phyloP scores from a whole-genome alignment of 2,113 vertebrate genomes.

The Tichodroma muraria region DNA sequence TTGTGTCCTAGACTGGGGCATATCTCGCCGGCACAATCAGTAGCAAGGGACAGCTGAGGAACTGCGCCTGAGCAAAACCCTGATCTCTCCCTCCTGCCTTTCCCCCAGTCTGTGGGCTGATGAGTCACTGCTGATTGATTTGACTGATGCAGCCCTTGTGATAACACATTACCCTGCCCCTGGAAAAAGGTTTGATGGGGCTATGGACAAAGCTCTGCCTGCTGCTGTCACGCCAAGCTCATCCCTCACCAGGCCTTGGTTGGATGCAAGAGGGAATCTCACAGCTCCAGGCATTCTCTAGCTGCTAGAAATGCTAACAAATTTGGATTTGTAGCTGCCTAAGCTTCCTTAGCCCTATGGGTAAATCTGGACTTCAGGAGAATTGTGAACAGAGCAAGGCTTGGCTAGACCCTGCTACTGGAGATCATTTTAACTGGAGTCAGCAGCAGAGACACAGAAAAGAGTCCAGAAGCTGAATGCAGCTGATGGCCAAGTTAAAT shows the following conservation, averaged over 20 bases:
- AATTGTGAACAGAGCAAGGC: not conserved
- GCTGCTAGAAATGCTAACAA: not conserved
- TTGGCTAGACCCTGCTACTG: not conserved
- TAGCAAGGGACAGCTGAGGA: not conserved
- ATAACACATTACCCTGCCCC: not conserved
- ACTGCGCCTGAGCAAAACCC: not conserved
- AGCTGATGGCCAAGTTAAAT: not conserved
- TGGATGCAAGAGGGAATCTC: not conserved
- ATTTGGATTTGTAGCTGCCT: not conserved
- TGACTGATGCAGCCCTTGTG: not conserved
- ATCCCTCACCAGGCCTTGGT: not conserved
- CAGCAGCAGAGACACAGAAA: not conserved
- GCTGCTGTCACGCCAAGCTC: not conserved
- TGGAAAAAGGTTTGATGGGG: not conserved
- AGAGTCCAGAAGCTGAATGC: not conserved
- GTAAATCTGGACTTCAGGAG: not conserved
- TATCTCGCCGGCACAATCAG: accelerated
- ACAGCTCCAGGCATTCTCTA: not conserved
- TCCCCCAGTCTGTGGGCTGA: not conserved
- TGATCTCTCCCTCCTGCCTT: not conserved
- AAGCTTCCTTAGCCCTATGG: not conserved
- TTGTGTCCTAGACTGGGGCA: not conserved
- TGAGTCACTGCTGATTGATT: not conserved
- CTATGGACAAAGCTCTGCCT: not conserved
- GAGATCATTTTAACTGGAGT: not conserved